Conservation (phyloP, 2,797 vertebrate species). For the Hydrolagus colliei region DNA sequence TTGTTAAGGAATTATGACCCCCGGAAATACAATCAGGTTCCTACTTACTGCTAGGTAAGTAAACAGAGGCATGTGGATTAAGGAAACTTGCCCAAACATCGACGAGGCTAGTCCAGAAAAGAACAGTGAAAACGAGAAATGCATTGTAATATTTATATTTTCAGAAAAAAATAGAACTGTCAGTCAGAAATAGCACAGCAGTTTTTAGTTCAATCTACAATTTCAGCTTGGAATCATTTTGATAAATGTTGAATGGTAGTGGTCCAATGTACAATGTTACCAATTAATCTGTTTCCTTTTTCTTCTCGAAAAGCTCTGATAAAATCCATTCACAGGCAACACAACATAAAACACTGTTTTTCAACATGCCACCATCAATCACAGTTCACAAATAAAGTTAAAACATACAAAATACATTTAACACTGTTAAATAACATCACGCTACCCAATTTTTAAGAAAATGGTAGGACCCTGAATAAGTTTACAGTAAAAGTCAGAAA, state of each 20-base stretch:
- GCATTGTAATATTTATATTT: slow-evolving; percentile 72
- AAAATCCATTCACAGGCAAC: slow-evolving; percentile 62
- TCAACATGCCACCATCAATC: slow-evolving; percentile 84
- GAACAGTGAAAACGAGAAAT: slow-evolving; percentile 29
- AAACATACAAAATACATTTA: slow-evolving; percentile 85
- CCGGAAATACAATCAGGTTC: no score
- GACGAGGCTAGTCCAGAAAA: not conserved
- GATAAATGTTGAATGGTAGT: slow-evolving; percentile 70
- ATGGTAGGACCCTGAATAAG: slow-evolving; percentile 71
- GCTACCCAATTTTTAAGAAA: slow-evolving; percentile 68
- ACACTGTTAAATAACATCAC: slow-evolving; percentile 91
- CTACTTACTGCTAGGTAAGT: no score
- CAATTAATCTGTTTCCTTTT: slow-evolving; percentile 53
- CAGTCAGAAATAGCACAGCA: slow-evolving; percentile 78
- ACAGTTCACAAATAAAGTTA: slow-evolving; percentile 92
- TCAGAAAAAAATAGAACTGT: slow-evolving; percentile 74
- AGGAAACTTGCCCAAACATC: no score
- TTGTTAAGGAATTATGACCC: no score
- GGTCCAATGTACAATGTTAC: slow-evolving; percentile 65
- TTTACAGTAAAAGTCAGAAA: slow-evolving; percentile 70
- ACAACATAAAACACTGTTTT: slow-evolving; percentile 62
- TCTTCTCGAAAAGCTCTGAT: slow-evolving; percentile 54
- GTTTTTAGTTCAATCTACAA: slow-evolving; percentile 66
- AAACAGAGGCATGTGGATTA: no score
- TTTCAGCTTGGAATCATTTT: slow-evolving; percentile 48